phyloP scores from a whole-genome alignment of 2,888 invertebrate species.

The Petrolisthes cinctipes region DNA sequence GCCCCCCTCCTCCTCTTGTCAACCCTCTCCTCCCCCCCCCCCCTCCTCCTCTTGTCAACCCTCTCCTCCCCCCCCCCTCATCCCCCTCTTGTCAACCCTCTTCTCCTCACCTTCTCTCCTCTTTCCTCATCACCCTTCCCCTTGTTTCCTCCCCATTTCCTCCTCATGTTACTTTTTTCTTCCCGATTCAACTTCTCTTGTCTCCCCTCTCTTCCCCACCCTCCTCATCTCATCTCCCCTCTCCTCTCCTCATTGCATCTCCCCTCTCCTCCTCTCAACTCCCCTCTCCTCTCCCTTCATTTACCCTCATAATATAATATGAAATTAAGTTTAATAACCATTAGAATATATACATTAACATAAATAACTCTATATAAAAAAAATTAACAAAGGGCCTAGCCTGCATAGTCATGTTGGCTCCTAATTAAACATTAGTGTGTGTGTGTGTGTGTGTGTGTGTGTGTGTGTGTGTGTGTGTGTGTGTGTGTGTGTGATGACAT shows the following conservation, averaged over 20 bases:
- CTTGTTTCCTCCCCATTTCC: background rate
- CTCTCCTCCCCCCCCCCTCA: too few species aligned
- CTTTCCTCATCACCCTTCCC: background rate
- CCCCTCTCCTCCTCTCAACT: background rate
- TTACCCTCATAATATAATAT: background rate
- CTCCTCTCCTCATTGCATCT: background rate
- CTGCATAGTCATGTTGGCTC: background rate
- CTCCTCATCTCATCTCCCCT: background rate
- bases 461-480: slow-evolving; percentile 8
- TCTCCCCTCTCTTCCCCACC: background rate
- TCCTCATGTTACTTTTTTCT: background rate
- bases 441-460: slow-evolving; percentile 19
- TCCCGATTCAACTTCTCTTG: background rate
- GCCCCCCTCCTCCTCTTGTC: background rate
- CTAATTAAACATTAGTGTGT: background rate
- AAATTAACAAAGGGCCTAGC: background rate
- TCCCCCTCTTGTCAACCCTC: background rate
- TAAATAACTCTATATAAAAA: background rate
- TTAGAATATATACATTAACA: too few species aligned
- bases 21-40: too few species aligned
- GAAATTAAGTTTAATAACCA: too few species aligned
- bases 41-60: too few species aligned
- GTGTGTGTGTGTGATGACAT: slow-evolving; percentile 3
- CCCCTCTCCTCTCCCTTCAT: background rate
- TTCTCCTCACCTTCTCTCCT: background rate